Evolutionary conservation across 1,140 invertebrate genomes (phyloP), one percentile per base, ranked within the genome.

Genomic region (Cryptotermes secundus): DNA sequence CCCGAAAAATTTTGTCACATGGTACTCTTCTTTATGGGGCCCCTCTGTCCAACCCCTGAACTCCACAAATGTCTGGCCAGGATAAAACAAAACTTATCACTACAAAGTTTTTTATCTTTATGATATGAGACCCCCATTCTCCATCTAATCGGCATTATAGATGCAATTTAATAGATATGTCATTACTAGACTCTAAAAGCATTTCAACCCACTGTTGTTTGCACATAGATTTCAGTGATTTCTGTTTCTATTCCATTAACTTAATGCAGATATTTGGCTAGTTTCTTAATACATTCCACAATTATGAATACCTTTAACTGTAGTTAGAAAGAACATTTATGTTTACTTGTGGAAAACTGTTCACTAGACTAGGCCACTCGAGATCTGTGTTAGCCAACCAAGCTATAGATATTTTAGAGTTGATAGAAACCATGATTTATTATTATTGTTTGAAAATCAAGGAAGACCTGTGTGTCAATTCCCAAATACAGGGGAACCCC

Each of bases 311-410:
- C 19, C 31, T 31, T 31, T 4, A 72, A 72, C 45, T 72, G 59
- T 72, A n/a, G n/a, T 72, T 72, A 72, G 59, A n/a, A n/a, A 72
- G 59, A n/a, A n/a, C 59, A 31, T 72, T 72, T 72, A n/a, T 72
- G 26, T 72, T 65, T 72, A 31, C 59, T 72, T 72, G 26, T 72
- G 10, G n/a, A 31, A 72, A 31, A 72, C 26, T 65, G 59, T 72
- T 72, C 53, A 59, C 6, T 72, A n/a, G 59, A 72, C 9, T 72
- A 72, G 59, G 14, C 16, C 59, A 72, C n/a, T 3, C 26, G 31
- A 72, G 26, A 72, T 72, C 59, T n/a, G 26, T 72, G 59, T 72
- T 72, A 72, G 59, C 59, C 31, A n/a, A 72, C n/a, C 59, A 72
- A 72, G n/a, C 59, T 72, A 9, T n/a, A n/a, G 26, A 26, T 7